A percentile compares a stretch with the other conserved stretches of the same genome.
phyloP scores from a whole-genome alignment of 2,888 invertebrate genomes.

The Bellardia bayeri region DNA sequence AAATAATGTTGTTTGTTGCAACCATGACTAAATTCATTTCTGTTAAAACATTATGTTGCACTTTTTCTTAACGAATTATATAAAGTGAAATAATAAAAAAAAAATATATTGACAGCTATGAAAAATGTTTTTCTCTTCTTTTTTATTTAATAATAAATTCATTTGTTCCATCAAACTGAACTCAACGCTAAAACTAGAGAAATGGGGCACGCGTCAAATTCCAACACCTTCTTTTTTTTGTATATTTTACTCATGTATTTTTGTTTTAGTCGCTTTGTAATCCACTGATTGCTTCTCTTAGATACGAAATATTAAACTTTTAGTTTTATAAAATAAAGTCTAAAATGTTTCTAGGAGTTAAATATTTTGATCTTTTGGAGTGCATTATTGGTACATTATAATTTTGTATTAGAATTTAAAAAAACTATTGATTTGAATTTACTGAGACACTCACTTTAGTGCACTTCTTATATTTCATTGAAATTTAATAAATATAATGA shows the following conservation, averaged over 20 bases:
- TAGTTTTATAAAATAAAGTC: neutral
- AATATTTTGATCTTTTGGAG: neutral
- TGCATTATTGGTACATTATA: neutral
- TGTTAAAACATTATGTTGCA: slow-evolving; percentile 32
- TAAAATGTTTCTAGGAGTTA: neutral
- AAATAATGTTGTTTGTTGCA: slow-evolving; percentile 77
- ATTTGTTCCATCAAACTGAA: slow-evolving; percentile 47
- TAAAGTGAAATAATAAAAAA: slow-evolving; percentile 4
- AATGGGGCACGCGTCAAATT: slow-evolving; percentile 74
- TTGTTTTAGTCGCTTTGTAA: neutral
- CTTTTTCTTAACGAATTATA: slow-evolving; percentile 6
- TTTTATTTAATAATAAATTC: slow-evolving; percentile 37
- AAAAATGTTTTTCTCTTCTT: slow-evolving; percentile 30
- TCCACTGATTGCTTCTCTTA: slow-evolving; percentile 20
- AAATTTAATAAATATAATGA: neutral
- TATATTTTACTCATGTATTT: neutral
- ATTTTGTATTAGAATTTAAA: slow-evolving; percentile 4
- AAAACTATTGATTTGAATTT: slow-evolving; percentile 7
- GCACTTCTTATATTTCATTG: neutral
- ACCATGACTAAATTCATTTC: slow-evolving; percentile 77
- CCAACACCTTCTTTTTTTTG: slow-evolving; percentile 22
- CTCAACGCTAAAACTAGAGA: neutral
- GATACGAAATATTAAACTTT: slow-evolving; percentile 16
- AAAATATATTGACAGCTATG: slow-evolving; percentile 57
- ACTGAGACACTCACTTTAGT: slow-evolving; percentile 15